phyloP scores from a whole-genome alignment of 2,113 vertebrate species.

The Mola mola region DNA sequence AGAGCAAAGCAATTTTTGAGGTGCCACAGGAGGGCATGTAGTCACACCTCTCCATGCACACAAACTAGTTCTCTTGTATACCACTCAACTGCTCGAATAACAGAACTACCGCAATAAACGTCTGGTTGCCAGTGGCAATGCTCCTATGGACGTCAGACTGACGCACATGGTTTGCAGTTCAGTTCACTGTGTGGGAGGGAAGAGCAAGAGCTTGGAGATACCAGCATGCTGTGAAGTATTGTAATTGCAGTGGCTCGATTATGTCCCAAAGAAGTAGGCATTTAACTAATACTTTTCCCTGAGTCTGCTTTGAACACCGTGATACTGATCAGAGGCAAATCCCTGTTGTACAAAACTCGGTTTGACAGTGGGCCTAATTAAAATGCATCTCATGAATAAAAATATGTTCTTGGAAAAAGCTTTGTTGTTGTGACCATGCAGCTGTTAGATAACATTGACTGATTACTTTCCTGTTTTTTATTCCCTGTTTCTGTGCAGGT shows the following conservation, averaged over 20 bases:
- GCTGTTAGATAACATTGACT: slow-evolving; percentile 22
- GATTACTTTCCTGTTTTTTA: slow-evolving; percentile 3
- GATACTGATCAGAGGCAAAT: slow-evolving; percentile 49
- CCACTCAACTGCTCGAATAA: slow-evolving; percentile 50
- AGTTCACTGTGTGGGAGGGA: slow-evolving; percentile 75
- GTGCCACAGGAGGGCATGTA: slow-evolving; percentile 22
- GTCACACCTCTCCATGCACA: slow-evolving; percentile 24
- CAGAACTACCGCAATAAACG: slow-evolving; percentile 51
- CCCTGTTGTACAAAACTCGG: slow-evolving; percentile 43
- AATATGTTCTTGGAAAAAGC: slow-evolving; percentile 17
- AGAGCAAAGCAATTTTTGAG: too few relatives aligned
- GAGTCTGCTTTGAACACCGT: slow-evolving; percentile 34
- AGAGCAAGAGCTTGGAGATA: slow-evolving; percentile 70
- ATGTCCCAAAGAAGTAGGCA: slow-evolving; percentile 51
- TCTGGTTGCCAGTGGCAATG: slow-evolving; percentile 69
- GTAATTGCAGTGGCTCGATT: slow-evolving; percentile 76
- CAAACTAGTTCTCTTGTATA: slow-evolving; percentile 46
- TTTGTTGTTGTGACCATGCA: slow-evolving; percentile 22
- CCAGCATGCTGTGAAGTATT: slow-evolving; percentile 72
- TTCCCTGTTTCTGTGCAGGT: slow-evolving; percentile 52
- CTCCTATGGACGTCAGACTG: slow-evolving; percentile 73
- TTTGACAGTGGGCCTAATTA: slow-evolving; percentile 41
- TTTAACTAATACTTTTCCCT: slow-evolving; percentile 60
- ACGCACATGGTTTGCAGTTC: slow-evolving; percentile 67
- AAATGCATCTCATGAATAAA: slow-evolving; percentile 46